phyloP scores from a whole-genome alignment of 2,888 invertebrate genomes.

The Pseudanteris insignis region DNA sequence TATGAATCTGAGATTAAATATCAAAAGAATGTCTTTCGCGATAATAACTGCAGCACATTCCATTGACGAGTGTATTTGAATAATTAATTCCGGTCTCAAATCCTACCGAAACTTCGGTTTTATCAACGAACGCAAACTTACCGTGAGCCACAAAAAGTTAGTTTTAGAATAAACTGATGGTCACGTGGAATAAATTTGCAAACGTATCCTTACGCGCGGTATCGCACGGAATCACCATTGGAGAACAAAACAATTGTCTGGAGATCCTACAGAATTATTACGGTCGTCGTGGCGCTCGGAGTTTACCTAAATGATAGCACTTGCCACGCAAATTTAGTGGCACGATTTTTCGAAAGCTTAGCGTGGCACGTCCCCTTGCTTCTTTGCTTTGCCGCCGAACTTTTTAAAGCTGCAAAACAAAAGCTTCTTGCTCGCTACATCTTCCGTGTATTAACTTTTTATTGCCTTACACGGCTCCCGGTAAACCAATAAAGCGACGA shows the following conservation, averaged over 20 bases:
- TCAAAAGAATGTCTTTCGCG: too few relatives aligned
- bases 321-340: constrained; percentile 60
- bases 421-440: constrained; percentile 16
- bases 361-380: constrained; percentile 35
- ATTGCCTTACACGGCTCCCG: constrained; percentile 8
- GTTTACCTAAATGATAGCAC: constrained; percentile 61
- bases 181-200: constrained; percentile 21
- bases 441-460: constrained; percentile 28
- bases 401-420: constrained; percentile 28
- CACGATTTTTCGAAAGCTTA: constrained; percentile 59
- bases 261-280: constrained; percentile 47
- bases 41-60: too few relatives aligned
- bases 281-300: constrained; percentile 47
- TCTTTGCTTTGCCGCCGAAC: constrained; percentile 32
- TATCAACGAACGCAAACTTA: too few relatives aligned
- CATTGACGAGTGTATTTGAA: too few relatives aligned
- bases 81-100: too few relatives aligned
- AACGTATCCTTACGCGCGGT: constrained; percentile 19
- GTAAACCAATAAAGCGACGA: constrained; percentile 3
- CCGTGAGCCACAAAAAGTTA: too few relatives aligned
- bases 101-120: too few relatives aligned
- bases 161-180: constrained; percentile 21
- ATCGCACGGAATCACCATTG: constrained; percentile 13
- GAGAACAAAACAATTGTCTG: constrained; percentile 51
- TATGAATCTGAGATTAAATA: too few relatives aligned